Conservation (phyloP, 2,888 invertebrate species). For the Ceraclea dissimilis region DNA sequence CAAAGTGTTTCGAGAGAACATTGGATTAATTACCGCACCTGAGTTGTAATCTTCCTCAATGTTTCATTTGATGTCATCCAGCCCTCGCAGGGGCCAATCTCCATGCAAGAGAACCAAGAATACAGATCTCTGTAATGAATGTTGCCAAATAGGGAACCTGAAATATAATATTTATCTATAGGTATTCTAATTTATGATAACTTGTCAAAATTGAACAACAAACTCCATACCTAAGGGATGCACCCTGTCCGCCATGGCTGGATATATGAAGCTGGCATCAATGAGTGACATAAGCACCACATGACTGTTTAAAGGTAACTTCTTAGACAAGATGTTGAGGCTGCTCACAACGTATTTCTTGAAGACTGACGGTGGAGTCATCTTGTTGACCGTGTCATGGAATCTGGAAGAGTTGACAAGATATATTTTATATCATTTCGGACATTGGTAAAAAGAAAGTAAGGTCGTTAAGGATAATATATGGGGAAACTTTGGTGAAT, state of each 20-base stretch:
- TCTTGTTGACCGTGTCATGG: conserved; percentile 36
- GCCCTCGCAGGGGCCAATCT: conserved; percentile 40
- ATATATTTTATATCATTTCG: too few relatives aligned
- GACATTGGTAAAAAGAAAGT: too few relatives aligned
- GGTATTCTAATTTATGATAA: too few relatives aligned
- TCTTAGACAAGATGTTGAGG: conserved; percentile 31
- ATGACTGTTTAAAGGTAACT: conserved; percentile 37
- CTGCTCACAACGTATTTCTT: conserved; percentile 28
- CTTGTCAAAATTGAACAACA: too few relatives aligned
- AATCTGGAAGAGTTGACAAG: conserved; percentile 29
- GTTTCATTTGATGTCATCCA: conserved; percentile 41
- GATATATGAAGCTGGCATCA: conserved; percentile 39
- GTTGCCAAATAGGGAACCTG: conserved; percentile 33
- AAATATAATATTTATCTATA: too few relatives aligned
- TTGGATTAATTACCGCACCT: too few relatives aligned
- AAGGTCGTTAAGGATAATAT: too few relatives aligned
- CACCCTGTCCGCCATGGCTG: conserved; percentile 34
- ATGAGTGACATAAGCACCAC: conserved; percentile 39
- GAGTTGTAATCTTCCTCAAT: conserved; percentile 34
- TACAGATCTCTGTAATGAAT: conserved; percentile 40
- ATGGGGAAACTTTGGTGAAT: too few relatives aligned
- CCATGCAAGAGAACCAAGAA: conserved; percentile 41
- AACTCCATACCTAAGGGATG: conserved; percentile 36
- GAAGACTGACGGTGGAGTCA: conserved; percentile 36
- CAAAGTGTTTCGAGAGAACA: too few relatives aligned